Conservation (phyloP, 1,140 invertebrate genomes). For the Zeugodacus cucurbitae region DNA sequence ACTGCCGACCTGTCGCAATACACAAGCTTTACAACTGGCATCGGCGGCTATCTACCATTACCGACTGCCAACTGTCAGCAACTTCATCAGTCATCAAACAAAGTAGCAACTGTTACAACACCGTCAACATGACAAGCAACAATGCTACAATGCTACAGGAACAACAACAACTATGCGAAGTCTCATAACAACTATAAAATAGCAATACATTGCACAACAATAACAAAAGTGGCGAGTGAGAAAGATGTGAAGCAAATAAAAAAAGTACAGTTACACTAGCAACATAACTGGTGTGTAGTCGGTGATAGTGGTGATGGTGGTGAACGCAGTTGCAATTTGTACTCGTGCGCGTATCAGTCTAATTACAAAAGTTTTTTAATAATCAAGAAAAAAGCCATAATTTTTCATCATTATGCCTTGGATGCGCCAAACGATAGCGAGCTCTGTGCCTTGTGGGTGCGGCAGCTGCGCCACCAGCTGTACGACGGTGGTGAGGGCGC, state of each 20-base stretch:
- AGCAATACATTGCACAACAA: constrained; percentile 6
- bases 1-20: neutral
- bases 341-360: constrained; percentile 30
- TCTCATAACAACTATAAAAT: constrained; percentile 11
- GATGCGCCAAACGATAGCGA: neutral
- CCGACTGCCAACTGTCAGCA: constrained; percentile 20
- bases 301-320: too few species aligned
- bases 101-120: constrained; percentile 25
- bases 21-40: neutral
- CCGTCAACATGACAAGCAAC: constrained; percentile 16
- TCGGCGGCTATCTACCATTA: neutral
- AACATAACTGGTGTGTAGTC: neutral
- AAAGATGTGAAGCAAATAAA: neutral
- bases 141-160: neutral
- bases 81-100: constrained; percentile 24
- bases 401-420: constrained; percentile 16
- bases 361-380: constrained; percentile 40
- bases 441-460: neutral
- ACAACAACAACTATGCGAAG: neutral
- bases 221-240: neutral
- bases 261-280: neutral
- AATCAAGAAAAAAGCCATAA: constrained; percentile 23
- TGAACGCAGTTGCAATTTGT: neutral
- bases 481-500: neutral
- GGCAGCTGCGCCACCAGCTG: too few species aligned